Percentiles rank a stretch among this genome's conserved stretches.
These are phyloP conservation scores for Ormia ochracea DNA, from an alignment of 2,888 invertebrate species.

Conservation along the genomic window DNA sequence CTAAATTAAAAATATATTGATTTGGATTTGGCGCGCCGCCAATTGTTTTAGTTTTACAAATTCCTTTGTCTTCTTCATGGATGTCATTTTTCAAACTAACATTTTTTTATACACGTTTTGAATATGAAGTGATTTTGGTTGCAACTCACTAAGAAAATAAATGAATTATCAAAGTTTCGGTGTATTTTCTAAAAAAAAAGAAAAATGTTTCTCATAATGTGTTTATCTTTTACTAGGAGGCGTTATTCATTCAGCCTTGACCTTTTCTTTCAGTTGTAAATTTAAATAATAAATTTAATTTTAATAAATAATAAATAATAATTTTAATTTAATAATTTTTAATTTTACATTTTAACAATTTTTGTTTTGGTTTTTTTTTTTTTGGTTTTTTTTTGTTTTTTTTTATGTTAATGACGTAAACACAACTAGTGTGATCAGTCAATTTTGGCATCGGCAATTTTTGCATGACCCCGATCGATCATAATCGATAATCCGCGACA, in stretches of 20 bases:
- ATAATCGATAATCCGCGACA: too few species aligned
- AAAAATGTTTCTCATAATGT: background rate
- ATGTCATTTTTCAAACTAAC: background rate
- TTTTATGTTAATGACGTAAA: too few species aligned
- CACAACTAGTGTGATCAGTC: too few species aligned
- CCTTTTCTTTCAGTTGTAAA: background rate
- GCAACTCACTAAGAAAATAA: slow-evolving; percentile 15
- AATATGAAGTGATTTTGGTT: too few species aligned
- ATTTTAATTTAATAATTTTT: too few species aligned
- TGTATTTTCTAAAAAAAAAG: background rate
- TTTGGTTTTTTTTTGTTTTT: too few species aligned
- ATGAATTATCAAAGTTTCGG: background rate
- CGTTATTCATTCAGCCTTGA: background rate
- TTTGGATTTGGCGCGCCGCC: slow-evolving; percentile 5
- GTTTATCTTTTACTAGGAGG: background rate
- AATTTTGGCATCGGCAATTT: too few species aligned
- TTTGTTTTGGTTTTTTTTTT: too few species aligned
- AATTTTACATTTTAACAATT: background rate
- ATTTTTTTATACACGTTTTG: background rate
- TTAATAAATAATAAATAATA: too few species aligned
- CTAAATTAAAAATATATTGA: background rate
- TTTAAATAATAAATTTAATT: background rate
- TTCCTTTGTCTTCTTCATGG: background rate
- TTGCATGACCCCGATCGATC: too few species aligned
- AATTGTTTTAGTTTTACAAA: background rate